Conservation (phyloP, 2,888 invertebrate genomes). For the Timandra comae region DNA sequence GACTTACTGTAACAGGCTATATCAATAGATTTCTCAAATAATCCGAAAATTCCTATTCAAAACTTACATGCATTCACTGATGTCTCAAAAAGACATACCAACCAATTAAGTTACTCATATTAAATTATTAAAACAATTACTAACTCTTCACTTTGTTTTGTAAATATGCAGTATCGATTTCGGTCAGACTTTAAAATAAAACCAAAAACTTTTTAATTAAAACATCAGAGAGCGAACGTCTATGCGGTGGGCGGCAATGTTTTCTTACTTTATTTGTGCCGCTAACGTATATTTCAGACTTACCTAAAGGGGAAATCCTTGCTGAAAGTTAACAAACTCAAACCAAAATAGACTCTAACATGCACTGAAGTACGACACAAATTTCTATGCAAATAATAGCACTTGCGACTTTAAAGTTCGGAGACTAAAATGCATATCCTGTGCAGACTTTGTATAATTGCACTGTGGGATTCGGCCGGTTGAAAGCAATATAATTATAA, state of each 20-base stretch:
- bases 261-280: constrained; percentile 60
- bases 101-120: too few relatives aligned
- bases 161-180: neutral
- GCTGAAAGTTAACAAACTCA: constrained; percentile 35
- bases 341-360: constrained; percentile 28
- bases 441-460: constrained; percentile 61
- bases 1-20: too few relatives aligned
- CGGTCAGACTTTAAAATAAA: neutral
- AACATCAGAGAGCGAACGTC: constrained; percentile 52
- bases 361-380: constrained; percentile 22
- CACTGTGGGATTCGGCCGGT: constrained; percentile 40
- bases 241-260: constrained; percentile 53
- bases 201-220: constrained; percentile 50
- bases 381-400: constrained; percentile 17
- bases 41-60: too few relatives aligned
- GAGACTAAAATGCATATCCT: constrained; percentile 33
- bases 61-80: too few relatives aligned
- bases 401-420: constrained; percentile 35
- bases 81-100: too few relatives aligned
- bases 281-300: constrained; percentile 53
- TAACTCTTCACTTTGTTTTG: constrained; percentile 1
- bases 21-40: too few relatives aligned
- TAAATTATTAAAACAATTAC: constrained; percentile 1
- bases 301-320: constrained; percentile 54
- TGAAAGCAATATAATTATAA: constrained; percentile 47